Base-by-base conservation (phyloP, 2,113 vertebrate genomes). In the Grammomys surdaster region DNA sequence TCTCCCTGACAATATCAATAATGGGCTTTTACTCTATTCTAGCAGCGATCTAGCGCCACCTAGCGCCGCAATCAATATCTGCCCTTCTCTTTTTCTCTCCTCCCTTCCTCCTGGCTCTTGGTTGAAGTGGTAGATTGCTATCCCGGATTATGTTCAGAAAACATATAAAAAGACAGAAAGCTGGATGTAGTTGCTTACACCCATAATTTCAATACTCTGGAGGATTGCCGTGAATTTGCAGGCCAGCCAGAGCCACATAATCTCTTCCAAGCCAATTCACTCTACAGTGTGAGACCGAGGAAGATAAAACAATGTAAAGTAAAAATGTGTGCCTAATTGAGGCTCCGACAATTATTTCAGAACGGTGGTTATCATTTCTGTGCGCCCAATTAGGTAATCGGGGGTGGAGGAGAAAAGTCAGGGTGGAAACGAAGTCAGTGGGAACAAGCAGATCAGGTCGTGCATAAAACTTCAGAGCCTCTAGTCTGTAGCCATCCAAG, bases 31-130 rank as follows among this genome's bases (percentile, higher is more conserved):
- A 0, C 36, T 82, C 54, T 16, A 36, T 16, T 11, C 9, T 0
- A 48, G 36, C 69, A 1, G 88, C 24, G 26, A 12, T 86, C 92
- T 91, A 31, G 89, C 31, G 91, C 91, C 97, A 51, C 70, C 96
- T 80, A 85, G 87, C 80, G 97, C 6, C 82, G 8, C 0, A 65
- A 24, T 89, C 31, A 48, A 85, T 33, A 31, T 65, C 60, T 33
- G 40, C 7, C 33, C 43, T 63, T 65, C n/a, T 46, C 58, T 28
- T 43, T 63, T 16, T 63, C 33, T 33, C 31, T 60, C 51, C 56
- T 46, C 33, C 31, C 36, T 63, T 73, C 60, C 17, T 3, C 3
- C 0, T 1, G 24, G 33, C 40, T 24, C 16, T 26, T 40, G 19
- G 60, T 36, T 16, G 54, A 63, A 87, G n/a, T 28, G 75, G 65